Conservation (phyloP, 2,113 vertebrate genomes). For the Amblyornis subalaris region DNA sequence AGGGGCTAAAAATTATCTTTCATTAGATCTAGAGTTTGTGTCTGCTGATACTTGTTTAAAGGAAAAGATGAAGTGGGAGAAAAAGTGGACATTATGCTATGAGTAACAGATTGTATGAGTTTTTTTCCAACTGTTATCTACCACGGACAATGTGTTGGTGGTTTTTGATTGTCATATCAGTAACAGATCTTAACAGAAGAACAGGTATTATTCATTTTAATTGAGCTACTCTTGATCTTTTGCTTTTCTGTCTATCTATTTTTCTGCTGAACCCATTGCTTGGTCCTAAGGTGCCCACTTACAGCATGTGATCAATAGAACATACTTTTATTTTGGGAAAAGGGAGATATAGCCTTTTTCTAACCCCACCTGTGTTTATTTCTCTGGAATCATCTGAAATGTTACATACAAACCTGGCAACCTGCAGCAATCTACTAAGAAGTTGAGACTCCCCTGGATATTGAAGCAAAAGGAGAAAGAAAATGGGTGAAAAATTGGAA, state of each 20-base stretch:
- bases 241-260: neutral
- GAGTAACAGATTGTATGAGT: constrained; percentile 1
- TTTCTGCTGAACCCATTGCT: neutral
- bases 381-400: neutral
- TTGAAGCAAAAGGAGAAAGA: neutral
- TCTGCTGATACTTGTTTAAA: neutral
- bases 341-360: neutral
- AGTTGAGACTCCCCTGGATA: neutral
- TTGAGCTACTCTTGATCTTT: neutral
- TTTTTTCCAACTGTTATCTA: constrained; percentile 26
- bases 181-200: constrained; percentile 11
- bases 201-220: constrained; percentile 20
- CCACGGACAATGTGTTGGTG: constrained; percentile 17
- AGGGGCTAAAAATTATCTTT: neutral
- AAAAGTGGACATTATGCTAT: neutral
- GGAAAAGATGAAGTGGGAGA: neutral
- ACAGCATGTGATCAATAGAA: neutral
- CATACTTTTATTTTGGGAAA: neutral
- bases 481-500: neutral
- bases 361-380: neutral
- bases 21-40: neutral
- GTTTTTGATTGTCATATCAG: neutral
- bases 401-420: neutral
- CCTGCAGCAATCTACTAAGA: neutral
- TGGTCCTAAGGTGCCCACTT: neutral